Evolutionary conservation across 37 sponge, comb jelly and placozoan species (phyloP).

Genomic region (Beroe ovata): DNA sequence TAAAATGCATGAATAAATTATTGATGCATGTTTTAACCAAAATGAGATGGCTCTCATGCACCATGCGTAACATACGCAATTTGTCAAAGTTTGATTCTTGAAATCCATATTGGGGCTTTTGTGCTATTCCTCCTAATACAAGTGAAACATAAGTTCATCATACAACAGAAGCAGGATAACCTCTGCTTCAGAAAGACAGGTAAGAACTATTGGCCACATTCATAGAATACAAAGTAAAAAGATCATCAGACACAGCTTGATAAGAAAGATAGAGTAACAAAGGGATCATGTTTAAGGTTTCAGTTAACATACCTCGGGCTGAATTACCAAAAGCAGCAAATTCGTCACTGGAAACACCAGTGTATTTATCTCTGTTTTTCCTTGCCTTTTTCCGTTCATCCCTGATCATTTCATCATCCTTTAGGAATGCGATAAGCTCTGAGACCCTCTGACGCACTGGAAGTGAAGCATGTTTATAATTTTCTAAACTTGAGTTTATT

Average conservation of each 20-base stretch:
- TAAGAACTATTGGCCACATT: too few species aligned
- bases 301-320: not conserved
- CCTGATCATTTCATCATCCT: constrained; percentile 86
- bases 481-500: too few species aligned
- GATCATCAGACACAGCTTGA: too few species aligned
- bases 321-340: not conserved
- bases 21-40: too few species aligned
- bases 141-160: too few species aligned
- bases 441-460: constrained; percentile 93
- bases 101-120: constrained; percentile 15
- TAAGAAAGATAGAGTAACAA: too few species aligned
- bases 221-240: too few species aligned
- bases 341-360: constrained; percentile 87
- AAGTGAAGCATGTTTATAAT: constrained; percentile 7
- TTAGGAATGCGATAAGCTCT: constrained; percentile 83
- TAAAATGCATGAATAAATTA: too few species aligned
- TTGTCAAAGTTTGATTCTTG: constrained; percentile 59
- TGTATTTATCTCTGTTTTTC: constrained; percentile 90
- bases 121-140: too few species aligned
- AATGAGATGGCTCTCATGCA: not conserved
- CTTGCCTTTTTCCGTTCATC: constrained; percentile 91
- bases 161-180: too few species aligned
- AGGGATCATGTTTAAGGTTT: too few species aligned
- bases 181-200: too few species aligned
- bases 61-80: constrained; percentile 50